Conservation (phyloP, 2,113 vertebrate species). For the Notarius quadriscutis region DNA sequence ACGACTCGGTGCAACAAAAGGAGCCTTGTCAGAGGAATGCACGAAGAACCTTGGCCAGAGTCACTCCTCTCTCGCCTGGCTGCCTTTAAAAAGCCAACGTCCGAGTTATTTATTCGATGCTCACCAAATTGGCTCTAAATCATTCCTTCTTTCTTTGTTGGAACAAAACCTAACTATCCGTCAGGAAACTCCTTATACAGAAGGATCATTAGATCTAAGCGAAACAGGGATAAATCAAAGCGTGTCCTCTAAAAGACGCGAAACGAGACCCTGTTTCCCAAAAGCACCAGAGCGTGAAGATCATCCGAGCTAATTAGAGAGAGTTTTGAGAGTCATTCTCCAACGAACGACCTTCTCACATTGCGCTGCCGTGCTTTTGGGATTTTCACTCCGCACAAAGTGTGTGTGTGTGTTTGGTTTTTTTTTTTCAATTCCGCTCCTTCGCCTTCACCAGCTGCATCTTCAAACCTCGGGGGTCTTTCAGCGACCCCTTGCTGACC, state of each 20-base stretch:
- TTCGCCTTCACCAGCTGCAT: slow-evolving; percentile 14
- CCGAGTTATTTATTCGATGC: not conserved
- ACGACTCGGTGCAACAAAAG: slow-evolving; percentile 15
- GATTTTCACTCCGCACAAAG: not conserved
- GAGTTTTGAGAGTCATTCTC: not conserved
- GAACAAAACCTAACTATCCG: not conserved
- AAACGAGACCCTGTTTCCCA: slow-evolving; percentile 21
- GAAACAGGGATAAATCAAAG: slow-evolving; percentile 10
- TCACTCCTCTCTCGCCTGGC: not conserved
- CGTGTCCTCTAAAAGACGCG: slow-evolving; percentile 12
- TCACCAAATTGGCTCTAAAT: not conserved
- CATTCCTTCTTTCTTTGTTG: slow-evolving; percentile 26
- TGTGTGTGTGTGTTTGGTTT: not conserved
- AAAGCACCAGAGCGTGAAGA: slow-evolving; percentile 22
- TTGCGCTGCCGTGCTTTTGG: not conserved
- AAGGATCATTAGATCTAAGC: not conserved
- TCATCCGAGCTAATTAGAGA: slow-evolving; percentile 27
- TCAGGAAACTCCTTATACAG: slow-evolving; percentile 8
- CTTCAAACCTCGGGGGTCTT: not conserved
- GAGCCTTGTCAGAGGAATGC: slow-evolving; percentile 46
- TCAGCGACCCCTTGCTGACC: slow-evolving; percentile 65
- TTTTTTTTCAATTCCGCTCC: not conserved
- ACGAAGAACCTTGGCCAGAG: slow-evolving; percentile 22
- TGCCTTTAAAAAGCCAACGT: not conserved
- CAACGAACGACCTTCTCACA: slow-evolving; percentile 4